Base-by-base conservation (phyloP, 2,113 vertebrate genomes). In the Manacus vitellinus region DNA sequence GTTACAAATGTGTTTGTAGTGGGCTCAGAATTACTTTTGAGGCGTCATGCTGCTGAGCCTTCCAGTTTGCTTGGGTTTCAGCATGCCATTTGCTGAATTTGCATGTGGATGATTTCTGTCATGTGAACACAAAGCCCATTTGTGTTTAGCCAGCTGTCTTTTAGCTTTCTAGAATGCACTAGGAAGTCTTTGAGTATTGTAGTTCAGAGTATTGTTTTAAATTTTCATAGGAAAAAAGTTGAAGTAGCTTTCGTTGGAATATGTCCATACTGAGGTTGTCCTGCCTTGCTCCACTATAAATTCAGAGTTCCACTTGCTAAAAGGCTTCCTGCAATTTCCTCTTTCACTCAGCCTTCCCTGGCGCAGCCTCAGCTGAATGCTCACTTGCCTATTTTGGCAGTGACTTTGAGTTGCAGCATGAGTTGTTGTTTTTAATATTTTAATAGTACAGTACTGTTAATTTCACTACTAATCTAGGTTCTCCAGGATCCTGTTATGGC, bases 371-470 rank as follows among this genome's bases (percentile, higher is more conserved):
- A 92, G 46, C 46, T 76, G 75, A 86, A 51, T 86, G 72, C 59
- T 94, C 27, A 41, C 62, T 96, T 88, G 85, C 66, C 74, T 82
- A 24, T 88, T 95, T 87, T 89, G 89, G 62, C 78, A 91, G 46
- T 93, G 58, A 51, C 72, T 87, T 94, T 65, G 78, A 79, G 55
- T 25, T 91, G 51, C 63, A 47, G 58, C 23, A 24, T 33, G 55
- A 94, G 20, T 68, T 73, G 68, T 56, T 86, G 54, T 6, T 94
- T 75, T 63, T 67, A 71, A 51, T 70, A 59, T 84, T 88, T 80
- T 52, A 31, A 31, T 59, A 77, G 43, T 51, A 67, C 15, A 49
- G 25, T 76, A 21, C 21, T 68, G 31, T 52, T 85, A 46, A 75
- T 92, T 89, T 86, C 61, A n/a, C 17, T 70, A 35, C 47, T 66